Conservation (phyloP, 2,888 invertebrate species). For the Machimus atricapillus region DNA sequence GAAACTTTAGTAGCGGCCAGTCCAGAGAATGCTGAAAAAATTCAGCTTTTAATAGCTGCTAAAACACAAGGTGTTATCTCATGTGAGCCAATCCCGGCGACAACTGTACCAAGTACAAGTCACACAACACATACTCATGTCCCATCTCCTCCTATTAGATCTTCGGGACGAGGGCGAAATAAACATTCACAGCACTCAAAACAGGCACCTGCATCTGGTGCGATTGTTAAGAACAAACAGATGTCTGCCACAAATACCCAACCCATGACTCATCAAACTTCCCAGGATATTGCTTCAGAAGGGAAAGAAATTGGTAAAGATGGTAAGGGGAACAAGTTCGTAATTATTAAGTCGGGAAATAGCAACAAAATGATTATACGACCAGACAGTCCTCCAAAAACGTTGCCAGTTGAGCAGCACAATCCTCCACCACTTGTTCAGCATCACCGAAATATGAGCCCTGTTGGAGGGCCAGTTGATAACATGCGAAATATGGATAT, state of each 20-base stretch:
- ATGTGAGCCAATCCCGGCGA: slow-evolving; percentile 30
- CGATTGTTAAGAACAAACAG: background rate
- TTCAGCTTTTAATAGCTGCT: slow-evolving; percentile 68
- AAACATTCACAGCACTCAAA: background rate
- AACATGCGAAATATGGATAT: background rate
- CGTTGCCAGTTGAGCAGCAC: background rate
- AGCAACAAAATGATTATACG: slow-evolving; percentile 41
- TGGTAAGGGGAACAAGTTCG: slow-evolving; percentile 59
- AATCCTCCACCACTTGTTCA: slow-evolving; percentile 50
- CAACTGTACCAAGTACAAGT: background rate
- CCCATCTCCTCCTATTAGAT: background rate
- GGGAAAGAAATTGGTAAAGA: slow-evolving; percentile 52
- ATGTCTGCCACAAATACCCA: background rate
- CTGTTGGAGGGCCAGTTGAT: background rate
- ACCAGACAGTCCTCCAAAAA: slow-evolving; percentile 33
- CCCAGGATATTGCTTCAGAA: slow-evolving; percentile 30
- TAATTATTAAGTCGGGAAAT: slow-evolving; percentile 51
- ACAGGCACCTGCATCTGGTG: background rate
- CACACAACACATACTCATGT: background rate
- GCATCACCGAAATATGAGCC: slow-evolving; percentile 39
- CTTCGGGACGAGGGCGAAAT: background rate
- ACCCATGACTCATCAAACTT: slow-evolving; percentile 49
- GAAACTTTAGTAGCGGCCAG: slow-evolving; percentile 66
- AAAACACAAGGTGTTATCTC: slow-evolving; percentile 12
- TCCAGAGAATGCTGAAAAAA: slow-evolving; percentile 72